Evolutionary conservation across 2,888 invertebrate genomes (phyloP).

Genomic region (Nowickia ferox): DNA sequence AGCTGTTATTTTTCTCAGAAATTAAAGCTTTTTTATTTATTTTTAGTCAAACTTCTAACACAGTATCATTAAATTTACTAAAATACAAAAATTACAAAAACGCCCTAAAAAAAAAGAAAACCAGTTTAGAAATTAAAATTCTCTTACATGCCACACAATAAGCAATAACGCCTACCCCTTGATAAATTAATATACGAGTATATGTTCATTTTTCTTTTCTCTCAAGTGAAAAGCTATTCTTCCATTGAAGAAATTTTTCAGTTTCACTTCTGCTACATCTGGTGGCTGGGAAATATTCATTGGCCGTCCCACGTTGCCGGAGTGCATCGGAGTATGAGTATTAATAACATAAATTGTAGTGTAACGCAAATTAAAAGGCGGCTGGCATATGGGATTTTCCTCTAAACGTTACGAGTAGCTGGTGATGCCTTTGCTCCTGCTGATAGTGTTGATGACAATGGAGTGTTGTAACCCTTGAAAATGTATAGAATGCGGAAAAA

Average conservation of each 20-base stretch:
- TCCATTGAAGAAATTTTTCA: neutral
- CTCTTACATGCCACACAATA: constrained; percentile 33
- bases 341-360: constrained; percentile 72
- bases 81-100: constrained; percentile 28
- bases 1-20: constrained; percentile 60
- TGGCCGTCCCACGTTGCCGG: neutral
- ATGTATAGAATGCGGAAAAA: constrained; percentile 9
- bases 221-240: neutral
- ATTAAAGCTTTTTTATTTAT: constrained; percentile 42
- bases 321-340: constrained; percentile 39
- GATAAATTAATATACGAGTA: constrained; percentile 45
- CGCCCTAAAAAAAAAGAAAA: constrained; percentile 33
- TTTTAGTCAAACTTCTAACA: neutral
- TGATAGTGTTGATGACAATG: constrained; percentile 36
- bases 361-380: constrained; percentile 71
- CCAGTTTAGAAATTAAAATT: neutral
- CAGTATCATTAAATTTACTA: constrained; percentile 15
- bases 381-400: constrained; percentile 68
- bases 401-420: constrained; percentile 14
- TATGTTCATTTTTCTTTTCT: neutral
- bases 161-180: constrained; percentile 61
- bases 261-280: constrained; percentile 8
- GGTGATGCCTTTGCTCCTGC: constrained; percentile 44
- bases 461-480: neutral
- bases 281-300: constrained; percentile 18